Base-by-base conservation (phyloP, 2,888 invertebrate genomes). In the Mesoligia furuncula region DNA sequence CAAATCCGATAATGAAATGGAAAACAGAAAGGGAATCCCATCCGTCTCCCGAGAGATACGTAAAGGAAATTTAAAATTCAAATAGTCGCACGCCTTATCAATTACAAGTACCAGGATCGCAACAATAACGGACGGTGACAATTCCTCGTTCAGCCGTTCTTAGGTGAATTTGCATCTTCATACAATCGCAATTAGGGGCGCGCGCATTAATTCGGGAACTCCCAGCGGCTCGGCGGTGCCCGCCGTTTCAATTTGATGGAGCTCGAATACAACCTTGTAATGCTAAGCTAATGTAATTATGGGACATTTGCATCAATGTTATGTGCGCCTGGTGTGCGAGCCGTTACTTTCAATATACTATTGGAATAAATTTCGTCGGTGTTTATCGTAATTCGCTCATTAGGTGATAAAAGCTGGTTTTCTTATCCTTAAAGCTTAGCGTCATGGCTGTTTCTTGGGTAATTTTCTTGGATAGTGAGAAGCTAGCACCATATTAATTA, bases 171-270 rank as follows among this genome's bases (percentile, higher is more conserved):
- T 96, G 95, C 95, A 95, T 95, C 95, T 95, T 93, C 95, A 95
- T 94, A 95, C 95, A 95, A 94, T 94, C 91, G 91, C 95, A 95
- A 96, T 96, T 96, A 96, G 95, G 95, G 94, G 92, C 88, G 81
- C 86, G 82, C 78, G 75, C 87, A 88, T 88, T 89, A 88, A 86
- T 86, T 89, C 89, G 88, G 81, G 73, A 82, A 83, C 82, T 86
- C 89, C 89, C 88, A 84, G 84, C 69, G 85, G 85, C 89, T 85
- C 87, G 68, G 86, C 54, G 82, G 87, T 82, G 66, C 87, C 77
- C 87, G 84, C 83, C 87, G 83, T 92, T 92, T 93, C 93, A 92
- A 94, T 93, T 93, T 92, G 91, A 92, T 90, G 90, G 85, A 90
- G 89, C 90, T 89, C 89, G 90, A 91, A 91, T 93, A 91, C 90